phyloP scores from a whole-genome alignment of 1,140 invertebrate genomes.

The Drosophila suzukii region DNA sequence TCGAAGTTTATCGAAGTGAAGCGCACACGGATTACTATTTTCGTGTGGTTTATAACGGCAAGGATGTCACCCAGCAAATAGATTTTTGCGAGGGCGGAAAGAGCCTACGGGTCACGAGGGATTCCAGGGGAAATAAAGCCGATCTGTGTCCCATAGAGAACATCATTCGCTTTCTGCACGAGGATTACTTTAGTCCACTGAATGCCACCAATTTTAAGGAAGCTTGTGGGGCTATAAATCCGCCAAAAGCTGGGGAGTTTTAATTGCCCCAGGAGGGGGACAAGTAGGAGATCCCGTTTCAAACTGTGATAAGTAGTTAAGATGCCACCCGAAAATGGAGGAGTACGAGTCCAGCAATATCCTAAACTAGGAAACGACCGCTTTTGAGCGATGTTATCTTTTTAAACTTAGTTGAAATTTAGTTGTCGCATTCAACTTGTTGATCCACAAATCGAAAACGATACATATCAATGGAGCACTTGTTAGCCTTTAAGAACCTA shows the following conservation, averaged over 20 bases:
- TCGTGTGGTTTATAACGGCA: constrained; percentile 93
- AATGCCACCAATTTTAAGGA: constrained; percentile 94
- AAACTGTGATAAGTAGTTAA: constrained; percentile 76
- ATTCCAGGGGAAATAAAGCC: constrained; percentile 85
- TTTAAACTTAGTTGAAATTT: constrained; percentile 10
- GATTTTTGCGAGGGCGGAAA: constrained; percentile 91
- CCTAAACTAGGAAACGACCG: constrained; percentile 47
- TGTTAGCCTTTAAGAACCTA: constrained; percentile 20
- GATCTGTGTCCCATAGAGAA: constrained; percentile 93
- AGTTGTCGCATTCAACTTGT: constrained; percentile 31
- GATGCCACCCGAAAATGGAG: constrained; percentile 22
- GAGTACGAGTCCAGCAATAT: constrained; percentile 4
- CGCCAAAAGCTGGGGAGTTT: constrained; percentile 82
- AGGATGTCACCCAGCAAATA: constrained; percentile 92
- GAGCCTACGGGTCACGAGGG: constrained; percentile 84
- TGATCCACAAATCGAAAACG: constrained; percentile 47
- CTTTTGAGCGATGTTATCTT: constrained; percentile 47
- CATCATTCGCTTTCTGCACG: constrained; percentile 92
- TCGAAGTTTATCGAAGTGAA: constrained; percentile 91
- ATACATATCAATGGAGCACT: constrained; percentile 51
- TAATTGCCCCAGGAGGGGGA: constrained; percentile 12
- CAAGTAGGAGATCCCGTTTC: constrained; percentile 17
- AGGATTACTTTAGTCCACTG: constrained; percentile 92
- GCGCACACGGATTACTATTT: constrained; percentile 88
- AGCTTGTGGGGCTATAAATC: constrained; percentile 86